phyloP scores from a whole-genome alignment of 2,888 invertebrate genomes.

The Drosophila sordidula region DNA sequence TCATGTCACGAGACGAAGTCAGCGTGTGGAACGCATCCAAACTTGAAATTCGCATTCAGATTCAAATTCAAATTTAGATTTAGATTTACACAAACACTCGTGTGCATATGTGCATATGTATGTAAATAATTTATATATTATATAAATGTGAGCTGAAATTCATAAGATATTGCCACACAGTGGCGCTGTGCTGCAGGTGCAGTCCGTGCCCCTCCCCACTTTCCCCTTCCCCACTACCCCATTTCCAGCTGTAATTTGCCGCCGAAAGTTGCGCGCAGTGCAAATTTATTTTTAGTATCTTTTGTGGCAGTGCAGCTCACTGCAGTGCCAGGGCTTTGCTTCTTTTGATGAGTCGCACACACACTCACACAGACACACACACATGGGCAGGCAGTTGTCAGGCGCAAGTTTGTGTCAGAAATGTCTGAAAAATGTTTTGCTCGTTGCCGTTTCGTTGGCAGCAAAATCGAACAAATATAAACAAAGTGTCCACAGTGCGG shows the following conservation, averaged over 20 bases:
- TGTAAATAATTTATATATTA: background rate
- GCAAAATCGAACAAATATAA: constrained; percentile 77
- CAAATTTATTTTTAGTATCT: constrained; percentile 70
- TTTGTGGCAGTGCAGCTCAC: constrained; percentile 54
- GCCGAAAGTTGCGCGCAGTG: constrained; percentile 43
- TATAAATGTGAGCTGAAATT: constrained; percentile 15
- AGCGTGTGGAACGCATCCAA: constrained; percentile 8
- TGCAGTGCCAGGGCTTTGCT: constrained; percentile 54
- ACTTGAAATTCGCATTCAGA: constrained; percentile 26
- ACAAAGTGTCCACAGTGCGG: constrained; percentile 56
- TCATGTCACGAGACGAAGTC: constrained; percentile 20
- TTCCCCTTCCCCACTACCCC: background rate
- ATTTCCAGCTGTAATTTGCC: constrained; percentile 10
- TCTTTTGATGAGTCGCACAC: constrained; percentile 51
- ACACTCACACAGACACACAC: constrained; percentile 5
- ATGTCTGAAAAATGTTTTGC: constrained; percentile 63
- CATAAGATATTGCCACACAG: constrained; percentile 37
- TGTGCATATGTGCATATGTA: background rate
- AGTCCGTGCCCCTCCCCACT: constrained; percentile 3
- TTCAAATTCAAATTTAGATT: constrained; percentile 22
- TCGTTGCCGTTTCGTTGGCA: constrained; percentile 67
- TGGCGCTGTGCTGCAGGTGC: constrained; percentile 39
- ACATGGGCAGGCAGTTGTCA: constrained; percentile 32
- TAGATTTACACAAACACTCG: constrained; percentile 12
- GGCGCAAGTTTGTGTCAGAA: constrained; percentile 70